phyloP scores from a whole-genome alignment of 2,113 vertebrate species.

The Fulmarus glacialis region DNA sequence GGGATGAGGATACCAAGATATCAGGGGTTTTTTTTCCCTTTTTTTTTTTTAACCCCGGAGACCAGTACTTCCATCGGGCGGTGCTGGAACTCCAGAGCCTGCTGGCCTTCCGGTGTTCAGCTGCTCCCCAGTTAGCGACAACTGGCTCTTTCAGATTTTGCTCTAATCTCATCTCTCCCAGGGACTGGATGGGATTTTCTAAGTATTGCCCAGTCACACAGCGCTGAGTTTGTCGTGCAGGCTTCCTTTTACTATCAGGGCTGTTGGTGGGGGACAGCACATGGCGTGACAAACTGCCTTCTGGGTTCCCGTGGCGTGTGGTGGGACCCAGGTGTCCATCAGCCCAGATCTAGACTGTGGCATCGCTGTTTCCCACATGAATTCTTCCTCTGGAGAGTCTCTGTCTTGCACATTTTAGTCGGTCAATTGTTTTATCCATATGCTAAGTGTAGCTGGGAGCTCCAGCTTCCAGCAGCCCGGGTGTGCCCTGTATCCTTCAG shows the following conservation, averaged over 20 bases:
- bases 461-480: neutral
- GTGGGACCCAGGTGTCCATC: neutral
- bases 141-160: neutral
- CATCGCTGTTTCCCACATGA: neutral
- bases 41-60: neutral
- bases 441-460: neutral
- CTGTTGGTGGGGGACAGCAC: neutral
- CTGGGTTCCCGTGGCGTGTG: neutral
- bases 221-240: neutral
- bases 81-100: neutral
- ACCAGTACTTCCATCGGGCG: neutral
- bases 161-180: neutral
- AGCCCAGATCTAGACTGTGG: neutral
- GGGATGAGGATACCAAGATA: neutral
- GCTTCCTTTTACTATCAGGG: neutral
- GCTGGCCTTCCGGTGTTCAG: neutral
- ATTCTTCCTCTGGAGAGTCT: neutral
- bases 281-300: neutral
- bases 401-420: accelerated
- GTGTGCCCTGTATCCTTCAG: accelerated
- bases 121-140: neutral
- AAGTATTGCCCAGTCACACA: accelerated
- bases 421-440: accelerated
- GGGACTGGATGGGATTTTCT: neutral
- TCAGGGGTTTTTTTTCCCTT: accelerated